Evolutionary conservation across 2,888 invertebrate genomes (phyloP).

Genomic region (Cephonodes hylas): DNA sequence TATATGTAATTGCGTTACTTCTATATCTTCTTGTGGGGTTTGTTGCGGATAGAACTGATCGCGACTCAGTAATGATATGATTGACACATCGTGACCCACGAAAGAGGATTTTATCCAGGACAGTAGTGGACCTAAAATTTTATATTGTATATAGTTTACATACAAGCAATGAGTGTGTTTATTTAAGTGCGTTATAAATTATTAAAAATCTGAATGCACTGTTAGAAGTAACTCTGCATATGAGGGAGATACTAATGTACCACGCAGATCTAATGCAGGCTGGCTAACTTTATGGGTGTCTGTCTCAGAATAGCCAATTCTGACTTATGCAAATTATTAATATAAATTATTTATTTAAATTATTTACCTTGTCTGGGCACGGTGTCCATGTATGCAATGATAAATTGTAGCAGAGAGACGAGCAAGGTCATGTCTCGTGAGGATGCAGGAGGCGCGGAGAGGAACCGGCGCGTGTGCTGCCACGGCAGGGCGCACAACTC

Average conservation of each 20-base stretch:
- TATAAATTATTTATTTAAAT: background rate
- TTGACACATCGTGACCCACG: slow-evolving; percentile 56
- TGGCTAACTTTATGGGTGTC: no score
- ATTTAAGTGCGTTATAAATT: no score
- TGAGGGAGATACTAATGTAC: no score
- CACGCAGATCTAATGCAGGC: no score
- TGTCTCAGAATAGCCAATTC: background rate
- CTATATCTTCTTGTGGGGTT: slow-evolving; percentile 57
- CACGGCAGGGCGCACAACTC: slow-evolving; percentile 79
- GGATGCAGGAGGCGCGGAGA: slow-evolving; percentile 83
- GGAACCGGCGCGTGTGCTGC: slow-evolving; percentile 82
- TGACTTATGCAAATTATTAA: background rate
- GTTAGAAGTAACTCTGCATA: no score
- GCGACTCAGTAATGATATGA: slow-evolving; percentile 59
- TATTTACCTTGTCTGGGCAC: slow-evolving; percentile 52
- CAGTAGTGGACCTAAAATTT: slow-evolving; percentile 45
- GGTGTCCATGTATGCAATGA: slow-evolving; percentile 60
- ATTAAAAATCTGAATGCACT: no score
- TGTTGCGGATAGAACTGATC: slow-evolving; percentile 64
- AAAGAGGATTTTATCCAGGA: slow-evolving; percentile 62
- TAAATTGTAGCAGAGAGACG: slow-evolving; percentile 63
- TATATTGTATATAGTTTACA: background rate
- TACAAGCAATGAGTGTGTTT: no score
- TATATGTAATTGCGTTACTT: slow-evolving; percentile 64
- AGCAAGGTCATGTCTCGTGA: slow-evolving; percentile 83